A percentile compares a stretch with the other conserved stretches of the same genome.
Evolutionary conservation across 2,113 vertebrate species (phyloP).

Genomic region (Psilopogon haemacephalus): DNA sequence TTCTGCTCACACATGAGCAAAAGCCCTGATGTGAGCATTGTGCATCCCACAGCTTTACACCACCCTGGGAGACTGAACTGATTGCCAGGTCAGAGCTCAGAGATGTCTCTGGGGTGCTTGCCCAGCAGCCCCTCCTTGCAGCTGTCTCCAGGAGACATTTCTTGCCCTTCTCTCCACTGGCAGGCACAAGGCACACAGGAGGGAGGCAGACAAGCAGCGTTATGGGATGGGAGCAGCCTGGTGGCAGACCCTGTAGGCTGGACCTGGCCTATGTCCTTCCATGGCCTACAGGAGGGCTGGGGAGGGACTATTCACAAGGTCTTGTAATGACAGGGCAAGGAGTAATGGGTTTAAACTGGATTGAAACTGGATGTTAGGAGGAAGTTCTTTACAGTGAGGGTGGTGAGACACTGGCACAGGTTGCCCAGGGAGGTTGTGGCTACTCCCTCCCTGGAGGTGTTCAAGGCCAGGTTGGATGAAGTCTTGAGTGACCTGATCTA

Average conservation of each 20-base stretch:
- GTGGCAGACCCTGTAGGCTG: accelerated
- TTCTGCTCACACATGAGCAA: background rate
- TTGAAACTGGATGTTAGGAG: too few species aligned
- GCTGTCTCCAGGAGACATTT: background rate
- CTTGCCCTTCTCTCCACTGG: background rate
- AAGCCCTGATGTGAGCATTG: background rate
- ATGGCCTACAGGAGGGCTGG: background rate
- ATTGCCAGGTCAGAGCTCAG: background rate
- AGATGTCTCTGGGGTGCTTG: background rate
- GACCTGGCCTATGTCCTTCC: accelerated
- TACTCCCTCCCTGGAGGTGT: too few species aligned
- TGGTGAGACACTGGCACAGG: too few species aligned
- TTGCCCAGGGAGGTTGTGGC: too few species aligned
- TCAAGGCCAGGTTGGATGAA: too few species aligned
- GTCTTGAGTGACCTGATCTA: too few species aligned
- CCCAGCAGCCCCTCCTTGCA: background rate
- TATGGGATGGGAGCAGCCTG: accelerated
- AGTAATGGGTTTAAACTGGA: too few species aligned
- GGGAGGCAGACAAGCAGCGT: accelerated
- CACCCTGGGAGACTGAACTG: background rate
- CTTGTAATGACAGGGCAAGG: too few species aligned
- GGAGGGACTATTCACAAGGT: too few species aligned
- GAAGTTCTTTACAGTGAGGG: too few species aligned
- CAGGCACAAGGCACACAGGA: accelerated
- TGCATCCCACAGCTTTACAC: background rate